Evolutionary conservation across 2,113 vertebrate genomes (phyloP), one percentile per base, ranked within the genome.

Genomic region (Cynoglossus semilaevis): DNA sequence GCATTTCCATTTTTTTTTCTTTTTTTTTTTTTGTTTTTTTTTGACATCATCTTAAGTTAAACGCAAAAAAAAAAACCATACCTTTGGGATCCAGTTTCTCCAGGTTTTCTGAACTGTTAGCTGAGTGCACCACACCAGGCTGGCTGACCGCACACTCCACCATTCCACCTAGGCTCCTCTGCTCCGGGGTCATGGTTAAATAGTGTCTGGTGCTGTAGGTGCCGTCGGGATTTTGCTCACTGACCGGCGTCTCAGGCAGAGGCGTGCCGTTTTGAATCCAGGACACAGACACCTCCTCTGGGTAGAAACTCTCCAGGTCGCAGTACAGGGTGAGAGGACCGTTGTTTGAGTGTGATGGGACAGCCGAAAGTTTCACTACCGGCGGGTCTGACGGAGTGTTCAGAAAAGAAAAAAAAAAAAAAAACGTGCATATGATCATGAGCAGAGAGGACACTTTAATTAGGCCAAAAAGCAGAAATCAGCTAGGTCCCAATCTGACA

Each of bases 271-370:
- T 91, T 59, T 88, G 88, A 49, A 87, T 58, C 90, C 90, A 92
- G 43, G 69, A 72, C 56, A 92, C 75, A 1, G 87, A 81, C 37
- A 89, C 10, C 3, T 88, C 71, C 34, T 90, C 72, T 0, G 91
- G 90, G 77, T 81, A 91, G 70, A 91, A 91, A 45, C 72, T 82
- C 7, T 84, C 87, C 65, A 92, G 22, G 5, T 92, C 88, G n/a
- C 91, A 92, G 76, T 61, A 85, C 38, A 92, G 81, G 14, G 88
- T 91, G 15, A 91, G 73, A 4, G 88, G 86, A 37, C 41, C 43
- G 18, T 70, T 53, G 16, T 37, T 62, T 7, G 88, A 77, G 5
- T n/a, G 1, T 0, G 79, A 41, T 0, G 80, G 64, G 19, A 91
- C 19, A 0, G 48, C 62, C 1, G 89, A 88, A n/a, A 92, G 59